phyloP scores from a whole-genome alignment of 1,140 invertebrate species.

The Teleogryllus occipitalis region DNA sequence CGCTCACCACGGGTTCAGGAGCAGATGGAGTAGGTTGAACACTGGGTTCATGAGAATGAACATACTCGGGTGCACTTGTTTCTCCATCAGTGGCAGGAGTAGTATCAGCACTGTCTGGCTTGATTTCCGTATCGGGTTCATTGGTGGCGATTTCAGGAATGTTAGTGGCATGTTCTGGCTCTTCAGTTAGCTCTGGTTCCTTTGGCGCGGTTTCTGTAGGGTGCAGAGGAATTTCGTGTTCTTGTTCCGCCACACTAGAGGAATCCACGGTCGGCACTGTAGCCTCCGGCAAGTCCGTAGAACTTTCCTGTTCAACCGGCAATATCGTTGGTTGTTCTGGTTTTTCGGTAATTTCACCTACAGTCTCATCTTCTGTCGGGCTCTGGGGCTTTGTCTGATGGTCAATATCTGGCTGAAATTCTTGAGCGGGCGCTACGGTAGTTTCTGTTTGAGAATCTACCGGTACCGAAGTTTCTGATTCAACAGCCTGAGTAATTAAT shows the following conservation, averaged over 20 bases:
- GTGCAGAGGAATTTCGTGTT: not conserved
- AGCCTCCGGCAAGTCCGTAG: not conserved
- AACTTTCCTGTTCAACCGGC: constrained; percentile 2
- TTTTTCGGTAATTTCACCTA: no score
- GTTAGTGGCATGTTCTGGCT: not conserved
- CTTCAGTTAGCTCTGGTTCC: not conserved
- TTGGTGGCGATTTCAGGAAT: no score
- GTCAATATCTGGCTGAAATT: not conserved
- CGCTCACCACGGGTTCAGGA: not conserved
- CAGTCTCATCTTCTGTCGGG: no score
- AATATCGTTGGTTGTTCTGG: not conserved
- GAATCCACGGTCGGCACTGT: not conserved
- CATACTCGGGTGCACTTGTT: not conserved
- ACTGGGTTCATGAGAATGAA: no score
- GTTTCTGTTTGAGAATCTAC: not conserved
- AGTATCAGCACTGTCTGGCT: not conserved
- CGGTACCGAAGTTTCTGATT: not conserved
- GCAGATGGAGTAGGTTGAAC: not conserved
- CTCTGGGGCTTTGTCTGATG: no score
- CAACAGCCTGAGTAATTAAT: not conserved
- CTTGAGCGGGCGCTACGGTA: not conserved
- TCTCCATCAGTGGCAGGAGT: not conserved
- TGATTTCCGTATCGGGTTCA: not conserved
- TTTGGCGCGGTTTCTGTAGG: not conserved
- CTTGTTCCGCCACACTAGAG: not conserved